Evolutionary conservation across 1,140 invertebrate genomes (phyloP).

Genomic region (Neotoxoptera formosana): DNA sequence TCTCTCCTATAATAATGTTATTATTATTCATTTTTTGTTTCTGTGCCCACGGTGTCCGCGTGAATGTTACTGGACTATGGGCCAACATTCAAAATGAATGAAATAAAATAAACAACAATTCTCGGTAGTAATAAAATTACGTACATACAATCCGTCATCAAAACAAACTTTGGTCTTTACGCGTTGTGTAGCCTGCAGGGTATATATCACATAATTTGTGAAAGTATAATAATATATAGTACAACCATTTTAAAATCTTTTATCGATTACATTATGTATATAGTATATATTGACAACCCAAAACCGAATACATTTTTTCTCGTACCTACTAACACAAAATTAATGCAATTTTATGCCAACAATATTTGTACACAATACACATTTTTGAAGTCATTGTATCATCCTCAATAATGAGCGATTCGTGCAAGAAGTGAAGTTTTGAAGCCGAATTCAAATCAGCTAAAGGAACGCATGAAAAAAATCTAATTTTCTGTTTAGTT

Average conservation of each 20-base stretch:
- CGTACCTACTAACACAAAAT: background rate
- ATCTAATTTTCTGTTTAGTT: background rate
- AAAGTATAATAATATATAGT: background rate
- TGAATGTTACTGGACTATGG: slow-evolving; percentile 6
- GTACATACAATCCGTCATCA: background rate
- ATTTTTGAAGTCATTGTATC: background rate
- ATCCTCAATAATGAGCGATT: background rate
- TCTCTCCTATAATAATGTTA: slow-evolving; percentile 48
- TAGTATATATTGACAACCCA: background rate
- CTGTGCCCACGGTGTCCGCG: background rate
- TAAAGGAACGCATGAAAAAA: background rate
- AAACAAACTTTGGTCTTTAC: background rate
- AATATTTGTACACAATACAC: background rate
- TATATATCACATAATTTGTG: background rate
- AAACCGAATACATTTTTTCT: background rate
- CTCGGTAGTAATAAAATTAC: background rate
- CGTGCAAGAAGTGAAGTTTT: background rate
- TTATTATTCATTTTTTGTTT: slow-evolving; percentile 41
- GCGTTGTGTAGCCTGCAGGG: no score
- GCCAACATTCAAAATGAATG: slow-evolving; percentile 15
- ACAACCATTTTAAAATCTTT: background rate
- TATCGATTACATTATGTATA: background rate
- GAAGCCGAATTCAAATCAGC: background rate
- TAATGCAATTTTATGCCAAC: background rate
- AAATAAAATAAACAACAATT: background rate